A percentile compares a stretch with the other conserved stretches of the same genome.
Conservation (phyloP, 2,888 invertebrate species). For the Zaprionus obscuricornis region DNA sequence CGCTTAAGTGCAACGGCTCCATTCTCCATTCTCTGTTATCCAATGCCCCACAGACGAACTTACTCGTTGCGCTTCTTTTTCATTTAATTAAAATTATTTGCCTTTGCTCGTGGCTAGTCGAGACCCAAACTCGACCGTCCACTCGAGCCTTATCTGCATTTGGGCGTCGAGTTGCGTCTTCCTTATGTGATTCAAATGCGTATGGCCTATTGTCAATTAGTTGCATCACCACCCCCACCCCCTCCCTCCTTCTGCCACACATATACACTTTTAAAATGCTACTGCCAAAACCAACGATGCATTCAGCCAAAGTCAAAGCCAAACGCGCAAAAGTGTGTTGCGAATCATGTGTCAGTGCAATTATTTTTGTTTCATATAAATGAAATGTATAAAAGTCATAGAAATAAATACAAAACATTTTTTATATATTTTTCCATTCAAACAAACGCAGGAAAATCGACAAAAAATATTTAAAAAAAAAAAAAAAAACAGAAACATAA, state of each 20-base stretch:
- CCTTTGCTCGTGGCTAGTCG: slow-evolving; percentile 51
- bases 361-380: slow-evolving; percentile 54
- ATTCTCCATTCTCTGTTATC: slow-evolving; percentile 15
- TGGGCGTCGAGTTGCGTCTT: slow-evolving; percentile 42
- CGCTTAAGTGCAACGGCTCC: slow-evolving; percentile 65
- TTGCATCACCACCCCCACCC: slow-evolving; percentile 11
- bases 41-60: slow-evolving; percentile 3
- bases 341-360: slow-evolving; percentile 48
- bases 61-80: slow-evolving; percentile 65
- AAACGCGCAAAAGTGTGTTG: slow-evolving; percentile 49
- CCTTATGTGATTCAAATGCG: slow-evolving; percentile 52
- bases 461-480: slow-evolving; percentile 19
- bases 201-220: slow-evolving; percentile 72
- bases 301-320: slow-evolving; percentile 59
- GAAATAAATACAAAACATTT: slow-evolving; percentile 53
- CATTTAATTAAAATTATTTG: slow-evolving; percentile 77
- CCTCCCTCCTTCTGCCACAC: neutral
- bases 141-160: slow-evolving; percentile 57
- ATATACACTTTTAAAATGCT: neutral
- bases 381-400: slow-evolving; percentile 24
- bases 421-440: slow-evolving; percentile 57
- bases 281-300: slow-evolving; percentile 61
- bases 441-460: slow-evolving; percentile 35
- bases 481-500: slow-evolving; percentile 12
- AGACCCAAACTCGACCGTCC: slow-evolving; percentile 25